Evolutionary conservation across 1,140 invertebrate species (phyloP), one percentile per base, ranked within the genome.

Genomic region (Planococcus citri): DNA sequence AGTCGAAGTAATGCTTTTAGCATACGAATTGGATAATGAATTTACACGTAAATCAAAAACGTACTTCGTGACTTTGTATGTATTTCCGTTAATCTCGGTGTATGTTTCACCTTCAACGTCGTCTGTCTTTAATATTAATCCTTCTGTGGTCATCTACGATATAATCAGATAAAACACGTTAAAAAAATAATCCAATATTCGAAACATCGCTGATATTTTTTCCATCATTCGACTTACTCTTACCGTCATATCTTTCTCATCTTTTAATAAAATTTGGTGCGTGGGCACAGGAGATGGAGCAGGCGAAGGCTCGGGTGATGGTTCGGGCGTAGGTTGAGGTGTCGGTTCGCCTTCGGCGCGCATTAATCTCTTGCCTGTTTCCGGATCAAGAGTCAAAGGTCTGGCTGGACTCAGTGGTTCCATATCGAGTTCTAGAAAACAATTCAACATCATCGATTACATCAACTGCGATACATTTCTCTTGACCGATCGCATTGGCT

Each of bases 361-460:
- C 21, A 84, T 85, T n/a, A 88, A 81, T 20, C 88, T 82, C 71
- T 84, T 81, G 12, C 88, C 87, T 0, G 86, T 86, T 1, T 82
- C 73, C 9, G 88, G 87, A 75, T 86, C 87, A 51, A 90, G 77
- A 9, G 85, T 85, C 41, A 88, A 84, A 41, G 85, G 83, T 27
- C 84, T 79, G 3, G 85, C 83, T 27, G 87, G 86, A 76, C 84
- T 86, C 1, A 85, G 82, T 1, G 86, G 83, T 72, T 83, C 82
- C 27, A 86, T 64, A 25, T 64, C 60, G 10, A 64, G 17, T 64
- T 64, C 60, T 64, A 64, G 3, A 58, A 58, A 20, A 24, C 17
- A 25, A 9, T 20, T 17, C 3, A 51, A 51, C 6, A 9, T 20
- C 17, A 14, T 37, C 33, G 17, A 51, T 51, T 9, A 51, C 3